Conservation (phyloP, 2,888 invertebrate species). For the Hypercompe scribonia region DNA sequence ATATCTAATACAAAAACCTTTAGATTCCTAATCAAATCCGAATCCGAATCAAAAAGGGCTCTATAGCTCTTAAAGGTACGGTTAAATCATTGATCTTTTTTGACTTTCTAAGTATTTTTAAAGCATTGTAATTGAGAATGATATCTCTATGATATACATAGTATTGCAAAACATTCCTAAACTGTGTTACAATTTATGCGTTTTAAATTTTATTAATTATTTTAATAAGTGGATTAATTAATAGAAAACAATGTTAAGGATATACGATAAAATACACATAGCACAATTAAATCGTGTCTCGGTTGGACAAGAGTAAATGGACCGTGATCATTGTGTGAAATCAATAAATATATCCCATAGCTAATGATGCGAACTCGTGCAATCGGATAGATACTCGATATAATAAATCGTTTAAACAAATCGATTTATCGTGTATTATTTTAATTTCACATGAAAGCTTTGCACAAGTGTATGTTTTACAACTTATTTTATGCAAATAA, state of each 20-base stretch:
- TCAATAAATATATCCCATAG: constrained; percentile 59
- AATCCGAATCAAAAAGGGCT: too few relatives aligned
- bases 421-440: constrained; percentile 42
- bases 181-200: neutral
- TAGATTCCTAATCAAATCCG: too few relatives aligned
- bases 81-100: too few relatives aligned
- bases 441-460: constrained; percentile 28
- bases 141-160: neutral
- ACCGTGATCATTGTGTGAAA: constrained; percentile 62
- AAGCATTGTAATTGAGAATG: neutral
- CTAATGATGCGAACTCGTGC: constrained; percentile 51
- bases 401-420: constrained; percentile 51
- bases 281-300: constrained; percentile 42
- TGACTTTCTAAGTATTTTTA: neutral
- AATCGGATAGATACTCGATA: constrained; percentile 42
- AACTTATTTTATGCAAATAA: neutral
- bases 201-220: neutral
- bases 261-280: constrained; percentile 29
- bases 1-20: too few relatives aligned
- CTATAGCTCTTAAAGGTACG: too few relatives aligned
- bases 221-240: neutral
- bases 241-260: constrained; percentile 15
- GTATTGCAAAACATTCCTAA: neutral
- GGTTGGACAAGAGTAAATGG: constrained; percentile 52
- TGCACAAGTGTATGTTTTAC: constrained; percentile 15